These are phyloP conservation scores for Bombus breviceps DNA, from an alignment of 1,140 invertebrate genomes.

Conservation along the genomic window DNA sequence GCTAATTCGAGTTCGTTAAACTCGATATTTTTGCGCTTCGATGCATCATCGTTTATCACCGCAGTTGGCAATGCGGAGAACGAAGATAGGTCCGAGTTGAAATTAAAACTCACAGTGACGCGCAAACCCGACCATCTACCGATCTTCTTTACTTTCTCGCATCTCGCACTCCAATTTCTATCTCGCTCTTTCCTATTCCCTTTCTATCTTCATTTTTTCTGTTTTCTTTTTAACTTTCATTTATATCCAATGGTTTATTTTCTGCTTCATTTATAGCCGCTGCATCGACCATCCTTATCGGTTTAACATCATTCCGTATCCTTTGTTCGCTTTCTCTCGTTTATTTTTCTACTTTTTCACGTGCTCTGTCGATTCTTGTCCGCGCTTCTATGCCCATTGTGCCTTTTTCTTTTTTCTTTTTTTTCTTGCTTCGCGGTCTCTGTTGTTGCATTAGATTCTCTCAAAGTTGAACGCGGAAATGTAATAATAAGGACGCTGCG, in stretches of 20 bases:
- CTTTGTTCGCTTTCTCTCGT: constrained; percentile 1
- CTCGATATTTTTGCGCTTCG: constrained; percentile 25
- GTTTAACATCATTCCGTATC: constrained; percentile 28
- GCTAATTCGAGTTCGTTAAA: constrained; percentile 42
- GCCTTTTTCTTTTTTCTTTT: no score
- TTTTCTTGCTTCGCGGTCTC: background rate
- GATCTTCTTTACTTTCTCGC: constrained; percentile 9
- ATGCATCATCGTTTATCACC: constrained; percentile 55
- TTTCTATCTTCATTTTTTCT: background rate
- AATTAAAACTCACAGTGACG: constrained; percentile 53
- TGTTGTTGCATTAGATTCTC: background rate
- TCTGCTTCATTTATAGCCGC: constrained; percentile 4
- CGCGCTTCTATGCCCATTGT: background rate
- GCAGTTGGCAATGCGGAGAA: background rate
- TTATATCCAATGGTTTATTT: constrained; percentile 40
- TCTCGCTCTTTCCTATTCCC: background rate
- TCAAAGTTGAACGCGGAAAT: constrained; percentile 21
- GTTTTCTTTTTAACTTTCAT: background rate
- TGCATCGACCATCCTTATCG: constrained; percentile 48
- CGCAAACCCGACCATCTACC: background rate
- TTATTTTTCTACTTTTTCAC: background rate
- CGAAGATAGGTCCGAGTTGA: constrained; percentile 10
- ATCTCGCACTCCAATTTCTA: constrained; percentile 37
- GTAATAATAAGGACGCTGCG: constrained; percentile 19
- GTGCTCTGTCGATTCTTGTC: background rate